phyloP scores from a whole-genome alignment of 1,140 invertebrate genomes.

The Gerris buenoi region DNA sequence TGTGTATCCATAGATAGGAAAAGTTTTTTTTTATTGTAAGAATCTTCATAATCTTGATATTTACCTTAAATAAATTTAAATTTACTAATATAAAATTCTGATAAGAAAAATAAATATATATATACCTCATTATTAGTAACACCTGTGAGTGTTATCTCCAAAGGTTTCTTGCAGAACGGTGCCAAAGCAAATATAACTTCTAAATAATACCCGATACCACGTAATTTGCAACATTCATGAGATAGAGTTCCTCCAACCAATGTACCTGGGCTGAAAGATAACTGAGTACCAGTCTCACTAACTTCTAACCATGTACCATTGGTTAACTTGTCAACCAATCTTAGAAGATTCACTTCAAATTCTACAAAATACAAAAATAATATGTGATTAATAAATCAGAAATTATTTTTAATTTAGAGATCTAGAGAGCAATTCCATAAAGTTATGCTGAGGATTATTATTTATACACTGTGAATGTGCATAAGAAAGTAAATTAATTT shows the following conservation, averaged over 20 bases:
- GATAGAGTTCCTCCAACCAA: conserved; percentile 71
- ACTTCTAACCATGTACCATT: conserved; percentile 85
- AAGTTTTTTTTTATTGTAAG: background rate
- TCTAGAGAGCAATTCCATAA: background rate
- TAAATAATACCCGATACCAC: conserved; percentile 82
- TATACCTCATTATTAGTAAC: conserved; percentile 69
- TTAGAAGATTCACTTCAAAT: conserved; percentile 81
- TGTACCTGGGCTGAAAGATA: conserved; percentile 80
- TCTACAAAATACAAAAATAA: conserved; percentile 38
- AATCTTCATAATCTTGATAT: conserved; percentile 5
- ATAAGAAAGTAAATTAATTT: background rate
- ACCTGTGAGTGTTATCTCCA: conserved; percentile 67
- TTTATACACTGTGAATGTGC: background rate
- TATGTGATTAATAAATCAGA: conserved; percentile 15
- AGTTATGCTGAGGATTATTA: background rate
- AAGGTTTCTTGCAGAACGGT: conserved; percentile 84
- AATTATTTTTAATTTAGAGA: conserved; percentile 8
- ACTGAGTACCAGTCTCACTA: conserved; percentile 78
- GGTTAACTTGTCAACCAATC: conserved; percentile 81
- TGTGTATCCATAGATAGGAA: too few relatives aligned
- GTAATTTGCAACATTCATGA: conserved; percentile 68
- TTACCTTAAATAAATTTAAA: too few relatives aligned
- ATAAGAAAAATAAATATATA: conserved; percentile 9
- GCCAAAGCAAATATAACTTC: conserved; percentile 77
- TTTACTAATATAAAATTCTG: conserved; percentile 10